These are phyloP conservation scores for Desoria tigrina DNA, from an alignment of 2,888 invertebrate genomes.

Conservation along the genomic window DNA sequence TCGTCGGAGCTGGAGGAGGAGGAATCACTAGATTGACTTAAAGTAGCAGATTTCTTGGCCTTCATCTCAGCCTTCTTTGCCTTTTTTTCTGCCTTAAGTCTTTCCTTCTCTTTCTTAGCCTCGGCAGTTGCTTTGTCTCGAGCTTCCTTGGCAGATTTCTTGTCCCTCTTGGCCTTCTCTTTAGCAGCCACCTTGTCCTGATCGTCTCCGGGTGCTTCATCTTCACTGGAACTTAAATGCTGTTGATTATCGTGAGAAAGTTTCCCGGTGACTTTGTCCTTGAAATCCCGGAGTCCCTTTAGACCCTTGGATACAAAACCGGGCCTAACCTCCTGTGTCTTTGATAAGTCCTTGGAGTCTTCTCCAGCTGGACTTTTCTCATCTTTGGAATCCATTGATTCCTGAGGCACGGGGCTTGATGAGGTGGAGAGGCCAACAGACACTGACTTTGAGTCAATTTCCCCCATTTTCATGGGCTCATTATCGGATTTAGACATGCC, in stretches of 20 bases:
- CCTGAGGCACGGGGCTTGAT: neutral
- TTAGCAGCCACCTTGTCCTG: slow-evolving; percentile 20
- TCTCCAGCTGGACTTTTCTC: neutral
- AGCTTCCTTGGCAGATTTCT: slow-evolving; percentile 34
- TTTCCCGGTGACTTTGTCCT: slow-evolving; percentile 48
- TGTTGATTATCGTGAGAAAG: slow-evolving; percentile 40
- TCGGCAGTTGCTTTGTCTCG: slow-evolving; percentile 25
- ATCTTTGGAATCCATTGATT: neutral
- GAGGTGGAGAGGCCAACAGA: neutral
- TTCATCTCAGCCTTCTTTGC: slow-evolving; percentile 38
- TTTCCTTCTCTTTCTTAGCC: slow-evolving; percentile 32
- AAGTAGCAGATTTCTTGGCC: slow-evolving; percentile 20
- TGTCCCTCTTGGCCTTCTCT: slow-evolving; percentile 38
- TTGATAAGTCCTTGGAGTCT: slow-evolving; percentile 12
- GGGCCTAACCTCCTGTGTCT: slow-evolving; percentile 33
- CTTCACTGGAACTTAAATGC: slow-evolving; percentile 31
- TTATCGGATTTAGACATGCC: neutral
- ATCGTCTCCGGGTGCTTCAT: slow-evolving; percentile 31
- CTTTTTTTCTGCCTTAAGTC: slow-evolving; percentile 34
- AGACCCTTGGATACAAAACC: slow-evolving; percentile 48
- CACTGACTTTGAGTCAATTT: neutral
- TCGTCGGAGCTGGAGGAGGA: slow-evolving; percentile 45
- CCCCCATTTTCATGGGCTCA: neutral
- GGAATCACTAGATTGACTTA: slow-evolving; percentile 18
- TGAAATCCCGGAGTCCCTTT: slow-evolving; percentile 47